Conservation (phyloP, 2,113 vertebrate species). For the Cnemophilus loriae region DNA sequence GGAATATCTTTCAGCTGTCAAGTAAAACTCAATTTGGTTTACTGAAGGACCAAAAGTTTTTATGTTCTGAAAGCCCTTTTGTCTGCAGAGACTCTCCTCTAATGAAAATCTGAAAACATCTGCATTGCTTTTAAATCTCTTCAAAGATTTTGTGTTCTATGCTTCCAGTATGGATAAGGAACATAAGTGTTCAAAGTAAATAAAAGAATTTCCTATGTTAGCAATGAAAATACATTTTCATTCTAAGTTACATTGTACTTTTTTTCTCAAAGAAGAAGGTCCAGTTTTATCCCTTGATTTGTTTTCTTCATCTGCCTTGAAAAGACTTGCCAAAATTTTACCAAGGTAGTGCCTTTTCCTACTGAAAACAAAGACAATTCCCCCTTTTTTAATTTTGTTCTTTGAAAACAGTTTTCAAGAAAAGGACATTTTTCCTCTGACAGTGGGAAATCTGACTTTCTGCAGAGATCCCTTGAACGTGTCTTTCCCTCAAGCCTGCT, state of each 20-base stretch:
- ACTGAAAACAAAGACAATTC: not conserved
- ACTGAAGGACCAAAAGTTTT: not conserved
- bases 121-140: not conserved
- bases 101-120: not conserved
- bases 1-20: slow-evolving; percentile 33
- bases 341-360: not conserved
- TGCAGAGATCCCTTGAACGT: not conserved
- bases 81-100: not conserved
- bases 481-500: not conserved
- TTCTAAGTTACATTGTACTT: not conserved
- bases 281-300: not conserved
- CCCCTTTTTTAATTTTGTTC: not conserved
- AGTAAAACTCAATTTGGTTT: not conserved
- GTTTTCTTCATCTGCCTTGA: not conserved
- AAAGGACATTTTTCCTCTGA: not conserved
- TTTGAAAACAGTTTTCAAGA: not conserved
- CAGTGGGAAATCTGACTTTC: not conserved
- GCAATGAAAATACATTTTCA: not conserved
- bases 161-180: not conserved
- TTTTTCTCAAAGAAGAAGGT: not conserved
- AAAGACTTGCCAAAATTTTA: not conserved
- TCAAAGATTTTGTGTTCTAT: not conserved
- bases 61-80: not conserved
- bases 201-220: not conserved
- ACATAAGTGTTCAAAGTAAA: not conserved